Conservation (phyloP, 2,888 invertebrate genomes). For the Pocota personata region DNA sequence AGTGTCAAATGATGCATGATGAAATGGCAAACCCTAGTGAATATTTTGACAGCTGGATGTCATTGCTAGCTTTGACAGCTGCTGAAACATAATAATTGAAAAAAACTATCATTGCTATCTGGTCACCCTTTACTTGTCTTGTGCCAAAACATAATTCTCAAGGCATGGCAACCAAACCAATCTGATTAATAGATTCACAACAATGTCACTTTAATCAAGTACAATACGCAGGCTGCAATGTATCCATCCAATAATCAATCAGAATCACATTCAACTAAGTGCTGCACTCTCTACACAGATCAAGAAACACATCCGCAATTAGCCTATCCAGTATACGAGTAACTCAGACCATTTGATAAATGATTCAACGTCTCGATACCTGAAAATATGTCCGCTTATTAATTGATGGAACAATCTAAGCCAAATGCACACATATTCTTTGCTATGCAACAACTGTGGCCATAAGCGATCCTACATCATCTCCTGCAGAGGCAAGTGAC, state of each 20-base stretch:
- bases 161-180: too few species aligned
- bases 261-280: neutral
- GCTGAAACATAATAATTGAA: too few species aligned
- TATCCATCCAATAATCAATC: conserved; percentile 37
- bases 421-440: neutral
- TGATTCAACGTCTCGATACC: conserved; percentile 41
- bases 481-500: neutral
- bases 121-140: too few species aligned
- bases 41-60: too few species aligned
- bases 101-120: too few species aligned
- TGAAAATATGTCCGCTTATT: conserved; percentile 53
- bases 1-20: too few species aligned
- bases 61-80: too few species aligned
- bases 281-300: neutral
- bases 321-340: conserved; percentile 48
- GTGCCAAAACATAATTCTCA: too few species aligned
- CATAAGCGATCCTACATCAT: conserved; percentile 10
- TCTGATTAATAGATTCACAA: neutral
- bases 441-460: neutral
- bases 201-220: neutral
- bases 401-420: conserved; percentile 50
- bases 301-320: conserved; percentile 55
- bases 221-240: conserved; percentile 31
- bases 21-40: too few species aligned
- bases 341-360: conserved; percentile 55